Evolutionary conservation across 2,113 vertebrate species (phyloP).

Genomic region (Campylorhamphus procurvoides): DNA sequence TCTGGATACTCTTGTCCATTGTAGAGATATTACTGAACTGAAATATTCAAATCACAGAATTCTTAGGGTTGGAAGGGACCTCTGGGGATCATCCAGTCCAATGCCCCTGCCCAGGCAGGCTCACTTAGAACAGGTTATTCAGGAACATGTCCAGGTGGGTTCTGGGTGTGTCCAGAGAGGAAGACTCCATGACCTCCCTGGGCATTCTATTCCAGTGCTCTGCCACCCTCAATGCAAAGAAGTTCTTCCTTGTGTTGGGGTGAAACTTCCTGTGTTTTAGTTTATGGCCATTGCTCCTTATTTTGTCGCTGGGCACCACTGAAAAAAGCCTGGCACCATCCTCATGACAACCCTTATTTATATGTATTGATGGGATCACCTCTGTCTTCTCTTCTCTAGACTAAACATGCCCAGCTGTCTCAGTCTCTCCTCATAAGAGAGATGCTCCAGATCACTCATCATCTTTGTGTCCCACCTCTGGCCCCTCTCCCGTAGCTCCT

Average conservation of each 20-base stretch:
- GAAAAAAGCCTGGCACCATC: not conserved
- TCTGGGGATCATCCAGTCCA: not conserved
- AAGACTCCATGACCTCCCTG: not conserved
- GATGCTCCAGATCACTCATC: not conserved
- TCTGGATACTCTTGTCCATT: not conserved
- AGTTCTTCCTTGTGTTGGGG: not conserved
- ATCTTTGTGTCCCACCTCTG: not conserved
- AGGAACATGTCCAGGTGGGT: too few relatives aligned
- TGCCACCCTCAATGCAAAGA: not conserved
- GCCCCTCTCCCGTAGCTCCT: not conserved
- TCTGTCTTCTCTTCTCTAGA: not conserved
- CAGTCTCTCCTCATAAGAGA: not conserved
- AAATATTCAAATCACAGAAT: not conserved
- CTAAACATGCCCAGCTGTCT: not conserved
- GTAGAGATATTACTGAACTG: not conserved
- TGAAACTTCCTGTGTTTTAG: not conserved
- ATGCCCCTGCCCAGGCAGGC: not conserved
- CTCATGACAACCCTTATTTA: not conserved
- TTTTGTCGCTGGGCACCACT: not conserved
- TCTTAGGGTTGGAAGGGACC: not conserved
- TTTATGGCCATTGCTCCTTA: not conserved
- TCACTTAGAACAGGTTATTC: not conserved
- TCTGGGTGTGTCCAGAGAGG: not conserved
- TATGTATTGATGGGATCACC: fast-evolving
- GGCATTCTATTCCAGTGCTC: not conserved